These are phyloP conservation scores for Drosophila hydei DNA, from an alignment of 1,140 invertebrate genomes.

Conservation along the genomic window DNA sequence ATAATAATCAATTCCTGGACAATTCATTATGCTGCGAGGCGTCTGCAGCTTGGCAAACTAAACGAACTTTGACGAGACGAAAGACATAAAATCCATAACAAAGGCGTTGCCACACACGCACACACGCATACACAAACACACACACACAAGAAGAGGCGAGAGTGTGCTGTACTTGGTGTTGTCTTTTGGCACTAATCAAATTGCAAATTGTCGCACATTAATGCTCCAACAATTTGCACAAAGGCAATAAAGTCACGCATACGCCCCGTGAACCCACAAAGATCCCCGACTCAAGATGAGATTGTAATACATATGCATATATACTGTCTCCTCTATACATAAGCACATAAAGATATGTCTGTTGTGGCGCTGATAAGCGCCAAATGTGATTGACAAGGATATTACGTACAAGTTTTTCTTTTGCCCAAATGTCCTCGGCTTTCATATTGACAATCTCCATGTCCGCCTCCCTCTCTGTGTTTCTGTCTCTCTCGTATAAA, in stretches of 20 bases:
- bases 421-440: slow-evolving; percentile 10
- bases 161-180: background rate
- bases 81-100: slow-evolving; percentile 29
- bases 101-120: slow-evolving; percentile 24
- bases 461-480: background rate
- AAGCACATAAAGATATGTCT: slow-evolving; percentile 8
- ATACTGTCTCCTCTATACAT: background rate
- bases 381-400: slow-evolving; percentile 29
- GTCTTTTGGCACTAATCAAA: slow-evolving; percentile 46
- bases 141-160: too few species aligned
- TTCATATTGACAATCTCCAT: background rate
- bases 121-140: too few species aligned
- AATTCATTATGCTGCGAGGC: slow-evolving; percentile 60
- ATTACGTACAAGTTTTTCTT: slow-evolving; percentile 15
- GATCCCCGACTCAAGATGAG: background rate
- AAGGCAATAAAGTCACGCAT: slow-evolving; percentile 44
- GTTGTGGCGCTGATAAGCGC: slow-evolving; percentile 22
- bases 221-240: slow-evolving; percentile 40
- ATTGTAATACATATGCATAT: slow-evolving; percentile 1
- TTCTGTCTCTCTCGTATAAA: background rate
- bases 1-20: slow-evolving; percentile 40
- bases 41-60: slow-evolving; percentile 47
- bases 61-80: slow-evolving; percentile 39
- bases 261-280: slow-evolving; percentile 6
- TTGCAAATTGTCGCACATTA: slow-evolving; percentile 44